A percentile compares a stretch with the other conserved stretches of the same genome.
Conservation (phyloP, 2,113 vertebrate genomes). For the Astur gentilis region DNA sequence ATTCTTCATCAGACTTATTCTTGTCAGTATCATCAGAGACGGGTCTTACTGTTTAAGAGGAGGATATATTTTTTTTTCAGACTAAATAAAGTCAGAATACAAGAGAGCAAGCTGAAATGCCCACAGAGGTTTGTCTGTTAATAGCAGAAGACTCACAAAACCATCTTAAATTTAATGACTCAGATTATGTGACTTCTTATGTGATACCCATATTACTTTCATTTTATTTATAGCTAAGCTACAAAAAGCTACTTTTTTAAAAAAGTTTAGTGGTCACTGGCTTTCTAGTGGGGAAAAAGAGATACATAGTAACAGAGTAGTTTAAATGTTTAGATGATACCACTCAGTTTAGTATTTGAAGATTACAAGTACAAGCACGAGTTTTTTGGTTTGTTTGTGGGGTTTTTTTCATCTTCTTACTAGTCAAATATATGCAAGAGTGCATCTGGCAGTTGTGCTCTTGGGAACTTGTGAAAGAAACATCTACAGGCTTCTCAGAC, state of each 20-base stretch:
- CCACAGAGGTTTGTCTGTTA: neutral
- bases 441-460: slow-evolving; percentile 16
- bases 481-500: neutral
- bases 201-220: neutral
- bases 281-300: neutral
- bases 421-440: slow-evolving; percentile 21
- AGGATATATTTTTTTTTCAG: neutral
- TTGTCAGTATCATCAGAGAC: neutral
- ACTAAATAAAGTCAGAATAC: neutral
- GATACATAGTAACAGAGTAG: neutral
- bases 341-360: neutral
- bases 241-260: neutral
- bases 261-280: neutral
- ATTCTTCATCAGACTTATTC: neutral
- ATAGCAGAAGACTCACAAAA: neutral
- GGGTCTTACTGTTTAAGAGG: neutral
- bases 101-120: neutral
- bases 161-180: neutral
- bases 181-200: neutral
- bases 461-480: neutral
- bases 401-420: neutral
- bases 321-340: neutral
- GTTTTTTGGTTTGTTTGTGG: no score
- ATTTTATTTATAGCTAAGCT: neutral
- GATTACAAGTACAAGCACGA: neutral